A percentile compares a stretch with the other conserved stretches of the same genome.
Conservation (phyloP, 2,113 vertebrate genomes). For the Pipra filicauda region DNA sequence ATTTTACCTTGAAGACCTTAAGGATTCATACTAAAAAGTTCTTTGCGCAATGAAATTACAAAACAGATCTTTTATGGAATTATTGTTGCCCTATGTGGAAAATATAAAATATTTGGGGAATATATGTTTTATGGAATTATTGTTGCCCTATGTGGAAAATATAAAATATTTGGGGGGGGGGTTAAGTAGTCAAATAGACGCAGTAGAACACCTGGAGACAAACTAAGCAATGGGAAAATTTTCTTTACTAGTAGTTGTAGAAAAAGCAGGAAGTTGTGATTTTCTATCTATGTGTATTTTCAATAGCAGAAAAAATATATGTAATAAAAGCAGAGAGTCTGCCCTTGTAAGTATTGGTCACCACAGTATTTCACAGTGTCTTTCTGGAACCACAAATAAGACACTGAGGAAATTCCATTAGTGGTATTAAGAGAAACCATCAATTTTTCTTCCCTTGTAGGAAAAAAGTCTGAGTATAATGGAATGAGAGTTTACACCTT, state of each 20-base stretch:
- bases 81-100: not conserved
- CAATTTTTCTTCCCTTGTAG: not conserved
- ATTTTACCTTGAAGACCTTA: not conserved
- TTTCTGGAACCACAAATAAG: not conserved
- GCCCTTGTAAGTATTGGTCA: not conserved
- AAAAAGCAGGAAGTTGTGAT: not conserved
- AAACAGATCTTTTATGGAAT: not conserved
- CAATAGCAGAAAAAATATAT: not conserved
- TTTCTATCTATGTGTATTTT: not conserved
- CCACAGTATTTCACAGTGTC: not conserved
- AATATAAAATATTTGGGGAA: not conserved
- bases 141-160: not conserved
- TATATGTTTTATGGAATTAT: not conserved
- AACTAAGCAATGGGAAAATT: not conserved
- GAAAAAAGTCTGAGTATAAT: not conserved
- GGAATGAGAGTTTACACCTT: not conserved
- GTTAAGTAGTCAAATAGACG: not conserved
- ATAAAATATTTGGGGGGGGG: not conserved
- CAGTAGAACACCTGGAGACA: not conserved
- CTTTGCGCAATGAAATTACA: not conserved
- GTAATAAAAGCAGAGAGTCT: not conserved
- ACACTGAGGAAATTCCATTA: not conserved
- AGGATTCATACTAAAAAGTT: not conserved
- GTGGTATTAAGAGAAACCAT: not conserved
- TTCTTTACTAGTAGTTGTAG: no score